Evolutionary conservation across 2,113 vertebrate species (phyloP).

Genomic region (Ia io): DNA sequence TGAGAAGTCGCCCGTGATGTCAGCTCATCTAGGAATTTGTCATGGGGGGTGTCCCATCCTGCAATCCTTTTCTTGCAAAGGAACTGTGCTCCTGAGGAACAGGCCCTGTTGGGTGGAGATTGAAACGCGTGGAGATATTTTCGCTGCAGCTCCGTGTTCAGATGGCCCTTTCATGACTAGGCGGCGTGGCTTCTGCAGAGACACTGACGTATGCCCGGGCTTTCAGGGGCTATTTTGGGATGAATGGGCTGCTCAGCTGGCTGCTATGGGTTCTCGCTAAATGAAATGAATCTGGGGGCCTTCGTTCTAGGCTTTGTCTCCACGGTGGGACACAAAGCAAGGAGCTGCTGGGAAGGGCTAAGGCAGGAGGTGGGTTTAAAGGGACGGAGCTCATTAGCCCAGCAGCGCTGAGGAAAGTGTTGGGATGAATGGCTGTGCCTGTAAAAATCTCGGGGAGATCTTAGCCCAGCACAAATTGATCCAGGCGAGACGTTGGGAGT

Average conservation of each 20-base stretch:
- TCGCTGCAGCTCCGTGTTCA: constrained; percentile 43
- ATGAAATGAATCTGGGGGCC: background rate
- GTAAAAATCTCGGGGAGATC: background rate
- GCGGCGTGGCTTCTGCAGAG: background rate
- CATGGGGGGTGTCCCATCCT: background rate
- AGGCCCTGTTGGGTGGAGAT: constrained; percentile 49
- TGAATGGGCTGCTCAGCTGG: constrained; percentile 31
- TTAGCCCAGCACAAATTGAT: background rate
- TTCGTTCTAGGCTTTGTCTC: constrained; percentile 45
- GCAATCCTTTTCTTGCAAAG: constrained; percentile 48
- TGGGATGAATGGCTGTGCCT: background rate
- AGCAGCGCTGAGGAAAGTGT: background rate
- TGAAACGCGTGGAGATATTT: constrained; percentile 63
- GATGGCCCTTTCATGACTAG: constrained; percentile 44
- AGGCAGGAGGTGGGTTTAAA: background rate
- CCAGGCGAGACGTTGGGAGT: background rate
- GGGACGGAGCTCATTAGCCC: background rate
- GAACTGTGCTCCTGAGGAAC: constrained; percentile 47
- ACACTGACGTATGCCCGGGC: background rate
- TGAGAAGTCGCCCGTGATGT: background rate
- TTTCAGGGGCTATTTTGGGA: constrained; percentile 59
- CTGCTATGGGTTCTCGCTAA: constrained; percentile 42
- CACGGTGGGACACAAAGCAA: background rate
- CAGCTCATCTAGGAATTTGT: constrained; percentile 25
- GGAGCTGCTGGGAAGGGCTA: background rate